phyloP scores from a whole-genome alignment of 2,113 vertebrate genomes.

The Perognathus longimembris region DNA sequence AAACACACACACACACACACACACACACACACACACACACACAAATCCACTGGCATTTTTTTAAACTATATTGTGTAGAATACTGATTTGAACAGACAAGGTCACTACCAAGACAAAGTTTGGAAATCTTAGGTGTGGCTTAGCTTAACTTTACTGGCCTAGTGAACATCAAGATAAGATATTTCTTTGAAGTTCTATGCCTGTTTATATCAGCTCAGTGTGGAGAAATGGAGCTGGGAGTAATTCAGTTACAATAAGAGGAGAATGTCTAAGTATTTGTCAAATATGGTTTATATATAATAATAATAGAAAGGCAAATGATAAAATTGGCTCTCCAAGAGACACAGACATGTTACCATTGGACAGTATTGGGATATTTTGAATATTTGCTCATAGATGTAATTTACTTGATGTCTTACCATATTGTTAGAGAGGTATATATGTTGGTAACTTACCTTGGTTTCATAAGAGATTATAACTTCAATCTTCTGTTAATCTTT shows the following conservation, averaged over 20 bases:
- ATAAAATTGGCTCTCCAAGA: background rate
- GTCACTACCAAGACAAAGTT: constrained; percentile 12
- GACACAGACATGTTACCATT: background rate
- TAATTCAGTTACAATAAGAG: background rate
- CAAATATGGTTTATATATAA: background rate
- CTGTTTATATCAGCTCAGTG: background rate
- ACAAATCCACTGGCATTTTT: background rate
- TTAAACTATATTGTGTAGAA: background rate
- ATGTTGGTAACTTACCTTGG: constrained; percentile 7
- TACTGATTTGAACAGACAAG: constrained; percentile 11
- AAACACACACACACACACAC: no score
- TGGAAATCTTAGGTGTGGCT: background rate
- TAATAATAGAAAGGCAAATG: constrained; percentile 10
- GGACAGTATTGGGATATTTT: background rate
- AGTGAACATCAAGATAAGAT: background rate
- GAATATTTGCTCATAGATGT: background rate
- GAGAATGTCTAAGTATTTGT: background rate
- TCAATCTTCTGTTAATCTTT: constrained; percentile 25
- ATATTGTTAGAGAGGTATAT: background rate
- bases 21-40: no score
- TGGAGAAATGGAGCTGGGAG: background rate
- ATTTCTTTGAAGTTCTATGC: background rate
- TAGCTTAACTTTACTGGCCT: background rate
- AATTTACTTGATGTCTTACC: background rate
- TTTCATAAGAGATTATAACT: constrained; percentile 45